Evolutionary conservation across 2,888 invertebrate genomes (phyloP), one percentile per base, ranked within the genome.

Genomic region (Erannis defoliaria): DNA sequence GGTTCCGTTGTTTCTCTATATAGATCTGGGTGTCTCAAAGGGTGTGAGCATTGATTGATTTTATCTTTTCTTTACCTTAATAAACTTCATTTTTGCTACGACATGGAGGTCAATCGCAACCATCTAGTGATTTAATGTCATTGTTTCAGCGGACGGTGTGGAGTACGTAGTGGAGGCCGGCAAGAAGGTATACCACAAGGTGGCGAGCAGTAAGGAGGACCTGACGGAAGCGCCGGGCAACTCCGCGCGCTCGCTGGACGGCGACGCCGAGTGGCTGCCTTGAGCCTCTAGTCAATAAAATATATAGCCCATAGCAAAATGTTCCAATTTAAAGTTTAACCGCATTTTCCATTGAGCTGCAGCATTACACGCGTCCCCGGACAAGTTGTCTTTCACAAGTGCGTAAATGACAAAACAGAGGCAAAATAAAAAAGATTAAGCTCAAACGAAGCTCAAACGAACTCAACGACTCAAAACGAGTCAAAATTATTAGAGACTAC

Each of bases 101-200:
- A n/a, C n/a, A n/a, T n/a, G n/a, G n/a, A n/a, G n/a, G n/a, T n/a
- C n/a, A n/a, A n/a, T n/a, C n/a, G n/a, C n/a, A n/a, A n/a, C n/a
- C n/a, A n/a, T n/a, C n/a, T n/a, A n/a, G n/a, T n/a, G n/a, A n/a
- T n/a, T n/a, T n/a, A n/a, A n/a, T n/a, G n/a, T n/a, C n/a, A n/a
- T n/a, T n/a, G 67, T 79, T 78, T 10, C 82, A 93, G 93, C 90
- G 45, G 94, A 94, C 64, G 96, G 95, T 0, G 95, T 96, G 0
- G 96, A 96, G 76, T 96, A 95, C 84, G 94, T 95, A 0, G 95
- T 96, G 0, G 94, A 94, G 18, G 94, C 96, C 0, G 95, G 96
- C 10, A 96, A 96, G 80, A 95, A 94, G 63, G 94, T 96, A n/a
- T 96, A 96, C 80, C 89, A 95, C 75, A 95, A 94, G 73, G 90